Base-by-base conservation (phyloP, 2,113 vertebrate species). In the Oryzias melastigma region DNA sequence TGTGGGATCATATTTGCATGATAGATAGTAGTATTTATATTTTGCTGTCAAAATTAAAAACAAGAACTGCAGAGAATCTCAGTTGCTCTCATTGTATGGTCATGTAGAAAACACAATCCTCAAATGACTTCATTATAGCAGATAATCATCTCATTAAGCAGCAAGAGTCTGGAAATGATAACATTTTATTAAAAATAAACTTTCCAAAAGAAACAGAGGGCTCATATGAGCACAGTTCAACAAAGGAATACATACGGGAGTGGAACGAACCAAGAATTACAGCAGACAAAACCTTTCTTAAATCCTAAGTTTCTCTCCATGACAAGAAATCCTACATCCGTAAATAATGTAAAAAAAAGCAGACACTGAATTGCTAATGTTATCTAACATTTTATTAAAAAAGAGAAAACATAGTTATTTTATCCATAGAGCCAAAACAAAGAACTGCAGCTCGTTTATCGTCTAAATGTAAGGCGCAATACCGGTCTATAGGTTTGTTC, bases 81-180 rank as follows among this genome's bases (percentile, higher is more conserved):
- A n/a, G 44, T 35, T 25, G 5, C 51, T 81, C 50, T 71, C 47
- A 4, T 7, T 49, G 62, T 14, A 57, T 7, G 22, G 20, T 24
- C 22, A 49, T 53, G 58, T 27, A 62, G 35, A 59, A 71, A 83
- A 50, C 52, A 50, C 22, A 62, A 71, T 76, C 54, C 8, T 41
- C 52, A 66, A 60, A 79, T 52, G 45, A 25, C 67, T 48, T 29
- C 27, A 46, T 67, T 56, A 62, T 51, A 59, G 51, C 15, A 19
- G 56, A 65, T 65, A 73, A 65, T 65, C n/a, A 52, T 3, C 1
- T 24, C 63, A 71, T 78, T 58, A 67, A 58, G 22, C 57, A 0
- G 68, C 57, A 27, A 50, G 63, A 64, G 48, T 62, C 58, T 62
- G 35, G 58, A 27, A 48, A 58, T 58, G 70, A 72, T 52, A 46